Evolutionary conservation across 1,140 invertebrate genomes (phyloP), one percentile per base, ranked within the genome.

Genomic region (Zaprionus capensis): DNA sequence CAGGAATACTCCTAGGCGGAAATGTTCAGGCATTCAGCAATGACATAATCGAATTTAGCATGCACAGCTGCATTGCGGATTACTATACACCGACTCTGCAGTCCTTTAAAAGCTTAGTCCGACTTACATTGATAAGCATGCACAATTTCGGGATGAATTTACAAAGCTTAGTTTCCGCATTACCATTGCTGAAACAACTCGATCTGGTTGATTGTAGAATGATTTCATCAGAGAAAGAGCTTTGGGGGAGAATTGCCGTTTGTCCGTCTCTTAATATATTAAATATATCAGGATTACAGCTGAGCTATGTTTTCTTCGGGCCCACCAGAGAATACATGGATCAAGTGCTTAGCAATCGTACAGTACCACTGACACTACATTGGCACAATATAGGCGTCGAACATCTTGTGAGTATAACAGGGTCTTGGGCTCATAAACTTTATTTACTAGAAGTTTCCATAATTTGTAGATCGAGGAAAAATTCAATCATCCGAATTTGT

Each of bases 241-340:
- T 74, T 4, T 74, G 71, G 71, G 26, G 24, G 49, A 56, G 17
- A 2, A 22, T 74, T 2, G 56, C 12, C 15, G 5, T 12, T 9
- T 46, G 57, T 20, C 28, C 36, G 1, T 62, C 49, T 1, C 51
- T 74, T 0, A 46, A 34, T 2, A 34, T 49, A 17, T 4, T 74
- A 4, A 62, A 74, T 34, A 63, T 74, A 49, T 57, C 36, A 2
- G 28, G 36, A 20, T 62, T 74, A 57, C 38, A 56, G 9, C 20
- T 74, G 14, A 36, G 49, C 12, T 12, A 7, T 0, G 28, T 38
- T 7, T 65, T 65, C 28, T 71, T 71, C 24, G 31, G 17, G 6
- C 2, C 15, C 4, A 58, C 7, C 41, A 17, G 70, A 20, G 22
- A n/a, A 6, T 12, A 11, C 22, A 72, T 72, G 70, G 14, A 58